phyloP scores from a whole-genome alignment of 2,888 invertebrate genomes.

The Blastobasis adustella region DNA sequence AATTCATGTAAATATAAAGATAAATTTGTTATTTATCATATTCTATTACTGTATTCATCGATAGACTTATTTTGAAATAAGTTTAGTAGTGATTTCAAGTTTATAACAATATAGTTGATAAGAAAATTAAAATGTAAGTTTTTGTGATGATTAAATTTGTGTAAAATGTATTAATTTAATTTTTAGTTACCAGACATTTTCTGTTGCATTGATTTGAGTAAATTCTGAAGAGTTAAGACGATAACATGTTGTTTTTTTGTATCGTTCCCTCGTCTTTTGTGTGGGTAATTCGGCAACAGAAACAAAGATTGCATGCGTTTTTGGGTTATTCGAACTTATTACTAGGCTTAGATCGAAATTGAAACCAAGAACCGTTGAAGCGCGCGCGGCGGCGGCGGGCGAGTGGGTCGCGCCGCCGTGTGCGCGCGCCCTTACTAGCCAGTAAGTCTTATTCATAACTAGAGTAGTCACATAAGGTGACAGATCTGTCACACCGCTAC shows the following conservation, averaged over 20 bases:
- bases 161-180: constrained; percentile 64
- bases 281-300: constrained; percentile 22
- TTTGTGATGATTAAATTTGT: constrained; percentile 63
- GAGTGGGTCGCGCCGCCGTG: too few relatives aligned
- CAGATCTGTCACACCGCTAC: constrained; percentile 64
- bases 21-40: constrained; percentile 70
- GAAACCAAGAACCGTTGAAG: too few relatives aligned
- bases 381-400: too few relatives aligned
- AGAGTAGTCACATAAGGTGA: constrained; percentile 50
- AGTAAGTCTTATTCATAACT: constrained; percentile 55
- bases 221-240: constrained; percentile 59
- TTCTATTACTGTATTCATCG: constrained; percentile 62
- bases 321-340: constrained; percentile 32
- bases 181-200: constrained; percentile 67
- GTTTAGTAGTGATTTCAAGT: constrained; percentile 62
- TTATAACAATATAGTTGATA: constrained; percentile 50
- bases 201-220: constrained; percentile 69
- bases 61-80: constrained; percentile 67
- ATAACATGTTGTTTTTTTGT: constrained; percentile 65
- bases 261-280: constrained; percentile 48
- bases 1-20: constrained; percentile 62
- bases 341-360: neutral
- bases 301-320: constrained; percentile 30
- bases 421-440: neutral
- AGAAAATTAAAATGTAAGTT: constrained; percentile 46